A percentile compares a stretch with the other conserved stretches of the same genome.
These are phyloP conservation scores for Oxyruncus cristatus DNA, from an alignment of 2,113 vertebrate species.

Conservation along the genomic window DNA sequence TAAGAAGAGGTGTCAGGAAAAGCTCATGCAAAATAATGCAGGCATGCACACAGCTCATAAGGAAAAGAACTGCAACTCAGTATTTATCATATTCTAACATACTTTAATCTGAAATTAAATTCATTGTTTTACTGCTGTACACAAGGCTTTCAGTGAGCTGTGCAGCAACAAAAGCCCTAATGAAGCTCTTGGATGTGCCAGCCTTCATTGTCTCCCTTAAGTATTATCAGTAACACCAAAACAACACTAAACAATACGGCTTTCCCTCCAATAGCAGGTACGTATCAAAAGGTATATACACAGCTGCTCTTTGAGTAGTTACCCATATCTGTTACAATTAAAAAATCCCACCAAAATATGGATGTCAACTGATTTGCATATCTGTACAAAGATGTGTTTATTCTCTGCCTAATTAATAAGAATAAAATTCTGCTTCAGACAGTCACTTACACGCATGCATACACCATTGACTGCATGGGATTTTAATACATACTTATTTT, in stretches of 20 bases:
- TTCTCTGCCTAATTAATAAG: not conserved
- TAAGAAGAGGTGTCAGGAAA: not conserved
- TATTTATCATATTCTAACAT: not conserved
- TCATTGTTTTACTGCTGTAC: not conserved
- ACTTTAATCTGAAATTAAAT: not conserved
- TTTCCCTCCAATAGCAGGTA: not conserved
- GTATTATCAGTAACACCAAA: not conserved
- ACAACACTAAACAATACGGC: not conserved
- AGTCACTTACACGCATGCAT: not conserved
- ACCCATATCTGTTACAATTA: not conserved
- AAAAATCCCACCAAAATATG: not conserved
- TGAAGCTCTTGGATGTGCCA: not conserved
- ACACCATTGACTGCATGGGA: not conserved
- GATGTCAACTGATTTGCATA: not conserved
- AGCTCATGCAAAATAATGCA: constrained; percentile 42
- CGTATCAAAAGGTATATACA: not conserved
- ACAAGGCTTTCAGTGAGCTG: not conserved
- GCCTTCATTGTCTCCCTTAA: not conserved
- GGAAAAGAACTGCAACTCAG: not conserved
- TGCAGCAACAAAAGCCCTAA: not conserved
- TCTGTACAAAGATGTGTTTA: not conserved
- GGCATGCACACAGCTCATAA: constrained; percentile 1
- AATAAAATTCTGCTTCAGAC: not conserved
- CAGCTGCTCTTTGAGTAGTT: not conserved
- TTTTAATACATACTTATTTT: not conserved